Evolutionary conservation across 2,113 vertebrate genomes (phyloP), one percentile per base, ranked within the genome.

Genomic region (Microcebus tavaratra): DNA sequence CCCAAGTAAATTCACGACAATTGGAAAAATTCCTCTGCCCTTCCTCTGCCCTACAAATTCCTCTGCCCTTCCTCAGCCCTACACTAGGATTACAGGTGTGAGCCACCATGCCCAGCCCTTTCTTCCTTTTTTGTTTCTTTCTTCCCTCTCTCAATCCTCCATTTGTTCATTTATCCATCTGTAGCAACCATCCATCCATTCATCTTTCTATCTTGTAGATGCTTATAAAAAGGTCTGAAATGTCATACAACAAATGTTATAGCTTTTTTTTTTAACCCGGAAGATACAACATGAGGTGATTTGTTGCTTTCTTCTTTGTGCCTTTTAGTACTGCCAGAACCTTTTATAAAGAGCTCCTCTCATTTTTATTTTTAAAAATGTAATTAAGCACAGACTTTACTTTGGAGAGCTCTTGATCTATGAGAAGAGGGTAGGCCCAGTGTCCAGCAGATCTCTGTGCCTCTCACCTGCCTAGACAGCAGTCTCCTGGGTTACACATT

Each of bases 281-380:
- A 78, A 42, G 29, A 25, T 90, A 42, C 2, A 17, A 59, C 82
- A 55, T 72, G 45, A 83, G 63, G 17, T 80, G 20, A 90, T 90
- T 93, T 76, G 45, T 23, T 87, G 25, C 23, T 61, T 96, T 92
- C 68, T 78, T 79, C 57, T 61, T 84, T 82, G 80, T 90, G 78
- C 34, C 53, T 97, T 79, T 87, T 61, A 42, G 57, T 96, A 85
- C 36, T 75, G 14, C 53, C 80, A 27, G 8, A 36, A 76, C 50
- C 29, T 67, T 93, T 63, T 68, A 57, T 80, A 88, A 65, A 88
- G 25, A 82, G n/a, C 8, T 88, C 36, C 36, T 94, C 53, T 96
- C 29, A 76, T 84, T 88, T 97, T 93, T 89, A 79, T 81, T 88
- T 97, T 96, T 20, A 39, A 96, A 95, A 94, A 83, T 95, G 14